phyloP scores from a whole-genome alignment of 2,113 vertebrate species.

The Leptocoma aspasia region DNA sequence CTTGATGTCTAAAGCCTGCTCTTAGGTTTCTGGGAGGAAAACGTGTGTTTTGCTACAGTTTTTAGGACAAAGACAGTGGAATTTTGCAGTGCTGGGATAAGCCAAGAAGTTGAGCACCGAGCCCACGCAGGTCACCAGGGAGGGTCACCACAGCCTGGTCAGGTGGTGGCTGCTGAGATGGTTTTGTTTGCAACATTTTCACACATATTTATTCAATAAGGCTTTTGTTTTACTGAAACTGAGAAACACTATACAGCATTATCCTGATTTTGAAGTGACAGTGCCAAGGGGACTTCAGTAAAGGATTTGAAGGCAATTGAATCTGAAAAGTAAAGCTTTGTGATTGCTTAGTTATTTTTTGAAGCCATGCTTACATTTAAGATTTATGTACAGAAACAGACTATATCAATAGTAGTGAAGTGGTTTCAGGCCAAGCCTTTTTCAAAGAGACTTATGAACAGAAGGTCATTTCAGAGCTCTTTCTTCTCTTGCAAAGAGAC shows the following conservation, averaged over 20 bases:
- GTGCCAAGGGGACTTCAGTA: constrained; percentile 64
- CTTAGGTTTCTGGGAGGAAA: background rate
- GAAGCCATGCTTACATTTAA: constrained; percentile 65
- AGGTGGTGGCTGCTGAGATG: constrained; percentile 70
- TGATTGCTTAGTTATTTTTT: constrained; percentile 70
- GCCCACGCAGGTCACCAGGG: constrained; percentile 37
- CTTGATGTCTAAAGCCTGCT: constrained; percentile 7
- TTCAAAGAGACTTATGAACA: constrained; percentile 48
- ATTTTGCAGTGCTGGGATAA: constrained; percentile 20
- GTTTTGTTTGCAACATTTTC: constrained; percentile 76
- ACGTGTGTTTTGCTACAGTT: background rate
- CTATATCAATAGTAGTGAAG: constrained; percentile 39
- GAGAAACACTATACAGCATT: constrained; percentile 65
- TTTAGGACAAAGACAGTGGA: constrained; percentile 50
- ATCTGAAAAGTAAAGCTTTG: constrained; percentile 73
- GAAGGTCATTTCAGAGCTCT: constrained; percentile 21
- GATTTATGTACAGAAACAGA: constrained; percentile 50
- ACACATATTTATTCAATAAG: constrained; percentile 78
- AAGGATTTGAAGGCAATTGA: constrained; percentile 69
- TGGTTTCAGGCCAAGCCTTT: constrained; percentile 38
- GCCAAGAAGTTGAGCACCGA: constrained; percentile 70
- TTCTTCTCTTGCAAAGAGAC: constrained; percentile 33
- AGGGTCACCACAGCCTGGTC: constrained; percentile 52
- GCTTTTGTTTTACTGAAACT: constrained; percentile 73
- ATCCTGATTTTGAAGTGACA: constrained; percentile 74